Percentiles rank a stretch among this genome's conserved stretches.
Evolutionary conservation across 1,140 invertebrate species (phyloP).

Genomic region (Calliphora vicina): DNA sequence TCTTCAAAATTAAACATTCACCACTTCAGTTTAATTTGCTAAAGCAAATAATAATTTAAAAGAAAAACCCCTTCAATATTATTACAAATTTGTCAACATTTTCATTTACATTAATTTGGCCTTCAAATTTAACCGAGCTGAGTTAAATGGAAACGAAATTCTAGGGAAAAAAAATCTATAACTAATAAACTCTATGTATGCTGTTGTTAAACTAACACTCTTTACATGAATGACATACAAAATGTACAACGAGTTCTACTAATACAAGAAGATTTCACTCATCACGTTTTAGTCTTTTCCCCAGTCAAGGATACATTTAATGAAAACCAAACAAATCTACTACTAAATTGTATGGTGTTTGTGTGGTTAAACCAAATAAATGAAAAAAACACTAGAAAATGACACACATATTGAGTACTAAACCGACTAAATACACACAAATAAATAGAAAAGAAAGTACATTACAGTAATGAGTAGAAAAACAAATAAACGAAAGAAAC

Average conservation of each 20-base stretch:
- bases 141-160: too few relatives aligned
- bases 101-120: too few relatives aligned
- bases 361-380: background rate
- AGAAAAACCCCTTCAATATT: too few relatives aligned
- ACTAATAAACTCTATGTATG: background rate
- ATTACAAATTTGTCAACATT: too few relatives aligned
- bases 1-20: too few relatives aligned
- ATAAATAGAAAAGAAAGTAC: background rate
- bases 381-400: background rate
- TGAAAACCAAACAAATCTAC: background rate
- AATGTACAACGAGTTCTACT: too few relatives aligned
- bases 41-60: too few relatives aligned
- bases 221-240: background rate
- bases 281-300: background rate
- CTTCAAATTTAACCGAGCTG: too few relatives aligned
- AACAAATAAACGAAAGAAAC: background rate
- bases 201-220: background rate
- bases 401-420: background rate
- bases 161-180: too few relatives aligned
- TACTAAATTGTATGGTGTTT: background rate
- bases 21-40: too few relatives aligned
- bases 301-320: background rate
- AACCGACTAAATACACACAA: background rate
- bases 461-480: background rate
- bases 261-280: background rate